Evolutionary conservation across 2,113 vertebrate species (phyloP), one percentile per base, ranked within the genome.

Genomic region (Ascaphus truei): DNA sequence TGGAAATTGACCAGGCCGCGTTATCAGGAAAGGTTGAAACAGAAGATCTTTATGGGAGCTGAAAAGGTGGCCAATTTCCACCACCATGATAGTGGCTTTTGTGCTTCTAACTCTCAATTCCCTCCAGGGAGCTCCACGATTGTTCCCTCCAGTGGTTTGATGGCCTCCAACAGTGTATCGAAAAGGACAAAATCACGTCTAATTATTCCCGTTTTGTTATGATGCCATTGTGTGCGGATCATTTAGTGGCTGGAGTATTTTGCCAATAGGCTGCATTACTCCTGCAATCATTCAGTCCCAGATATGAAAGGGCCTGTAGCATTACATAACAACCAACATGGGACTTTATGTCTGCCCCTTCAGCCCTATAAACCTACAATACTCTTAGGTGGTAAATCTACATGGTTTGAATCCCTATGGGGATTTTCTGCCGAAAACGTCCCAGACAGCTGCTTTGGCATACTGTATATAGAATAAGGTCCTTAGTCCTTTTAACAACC

Each of bases 151-250:
- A 50, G 15, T 30, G 45, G 39, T 31, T 47, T 18, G 16, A 13
- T 27, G 8, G 27, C 4, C 48, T 29, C 18, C 3, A 18, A 30
- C 27, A 33, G 26, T 62, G 16, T 31, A 2, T n/a, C n/a, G n/a
- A n/a, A 16, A 3, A 48, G 41, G 9, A 26, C 47, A 22, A 48
- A 68, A 68, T 47, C 39, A 57, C 18, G 18, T 31, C n/a, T 5
- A 68, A 22, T 36, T 63, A 16, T 65, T 34, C 34, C 16, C 27
- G 39, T 48, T 33, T 68, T 41, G 48, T 68, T 58, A 58, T 39
- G 43, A 30, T 33, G 15, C 53, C 30, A 68, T 68, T 68, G 65
- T 58, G 20, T 58, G 53, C 39, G 36, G 53, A 34, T 68, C 39
- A 68, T 58, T 36, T 48, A 47, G 39, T 48, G 53, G 30, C 51